Evolutionary conservation across 2,888 invertebrate genomes (phyloP).

Genomic region (Machimus rusticus): DNA sequence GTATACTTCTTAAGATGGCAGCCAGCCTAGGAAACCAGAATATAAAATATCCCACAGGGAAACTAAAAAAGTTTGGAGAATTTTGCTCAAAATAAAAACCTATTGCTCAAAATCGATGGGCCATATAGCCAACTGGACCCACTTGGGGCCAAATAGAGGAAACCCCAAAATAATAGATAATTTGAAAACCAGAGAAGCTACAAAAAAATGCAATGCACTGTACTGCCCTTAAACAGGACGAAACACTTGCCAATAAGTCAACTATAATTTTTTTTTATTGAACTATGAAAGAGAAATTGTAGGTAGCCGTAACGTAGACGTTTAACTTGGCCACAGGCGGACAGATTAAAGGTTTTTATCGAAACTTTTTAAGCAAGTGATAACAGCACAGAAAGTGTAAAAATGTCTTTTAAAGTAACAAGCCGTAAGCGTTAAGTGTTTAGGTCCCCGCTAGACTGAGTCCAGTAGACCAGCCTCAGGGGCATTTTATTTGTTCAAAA

Average conservation of each 20-base stretch:
- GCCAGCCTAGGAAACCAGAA: background rate
- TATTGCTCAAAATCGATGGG: background rate
- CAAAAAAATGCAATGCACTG: background rate
- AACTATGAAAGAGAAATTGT: background rate
- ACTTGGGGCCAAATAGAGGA: background rate
- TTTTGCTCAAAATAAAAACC: background rate
- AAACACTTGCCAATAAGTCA: conserved; percentile 18
- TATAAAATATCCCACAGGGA: background rate
- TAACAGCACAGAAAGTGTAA: conserved; percentile 7
- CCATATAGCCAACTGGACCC: background rate
- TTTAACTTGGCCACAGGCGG: background rate
- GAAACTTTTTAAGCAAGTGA: conserved; percentile 13
- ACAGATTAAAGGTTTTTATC: background rate
- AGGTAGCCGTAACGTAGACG: background rate
- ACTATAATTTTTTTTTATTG: conserved; percentile 9
- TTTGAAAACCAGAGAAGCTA: background rate
- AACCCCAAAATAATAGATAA: background rate
- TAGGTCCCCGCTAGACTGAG: background rate
- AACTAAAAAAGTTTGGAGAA: background rate
- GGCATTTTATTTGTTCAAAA: background rate
- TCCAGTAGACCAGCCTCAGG: background rate
- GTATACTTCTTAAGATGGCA: background rate
- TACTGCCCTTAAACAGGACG: background rate
- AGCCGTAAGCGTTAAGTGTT: background rate
- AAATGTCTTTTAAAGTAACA: conserved; percentile 16